phyloP scores from a whole-genome alignment of 1,140 invertebrate species.

The Drosophila virilis region DNA sequence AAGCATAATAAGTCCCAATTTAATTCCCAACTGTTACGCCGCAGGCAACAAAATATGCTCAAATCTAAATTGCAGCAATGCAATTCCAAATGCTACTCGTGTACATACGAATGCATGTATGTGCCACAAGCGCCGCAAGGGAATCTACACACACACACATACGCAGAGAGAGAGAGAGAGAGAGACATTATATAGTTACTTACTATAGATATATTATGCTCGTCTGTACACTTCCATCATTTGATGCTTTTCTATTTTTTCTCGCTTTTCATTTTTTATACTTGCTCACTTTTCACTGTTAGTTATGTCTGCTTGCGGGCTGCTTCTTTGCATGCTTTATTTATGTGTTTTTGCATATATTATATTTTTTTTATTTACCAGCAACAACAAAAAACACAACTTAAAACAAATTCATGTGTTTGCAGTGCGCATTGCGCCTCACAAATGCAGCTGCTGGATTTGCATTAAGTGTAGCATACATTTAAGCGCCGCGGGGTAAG shows the following conservation, averaged over 20 bases:
- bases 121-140: background rate
- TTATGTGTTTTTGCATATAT: conserved; percentile 62
- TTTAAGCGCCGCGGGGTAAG: conserved; percentile 27
- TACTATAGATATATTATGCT: conserved; percentile 19
- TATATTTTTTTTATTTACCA: conserved; percentile 39
- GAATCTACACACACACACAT: conserved; percentile 15
- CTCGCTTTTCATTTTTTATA: conserved; percentile 62
- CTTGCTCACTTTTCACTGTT: conserved; percentile 73
- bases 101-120: conserved; percentile 15
- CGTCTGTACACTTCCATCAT: conserved; percentile 44
- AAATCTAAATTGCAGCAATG: conserved; percentile 23
- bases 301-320: conserved; percentile 78
- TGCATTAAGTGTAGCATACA: conserved; percentile 59
- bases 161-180: no score
- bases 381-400: conserved; percentile 25
- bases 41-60: conserved; percentile 27
- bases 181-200: background rate
- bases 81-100: background rate
- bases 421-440: conserved; percentile 50
- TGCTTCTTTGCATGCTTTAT: conserved; percentile 67
- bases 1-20: conserved; percentile 2
- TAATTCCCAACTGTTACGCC: conserved; percentile 29
- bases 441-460: conserved; percentile 50
- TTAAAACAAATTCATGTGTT: conserved; percentile 54
- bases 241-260: conserved; percentile 39